These are phyloP conservation scores for Tachina lurida DNA, from an alignment of 2,888 invertebrate genomes.

Conservation along the genomic window DNA sequence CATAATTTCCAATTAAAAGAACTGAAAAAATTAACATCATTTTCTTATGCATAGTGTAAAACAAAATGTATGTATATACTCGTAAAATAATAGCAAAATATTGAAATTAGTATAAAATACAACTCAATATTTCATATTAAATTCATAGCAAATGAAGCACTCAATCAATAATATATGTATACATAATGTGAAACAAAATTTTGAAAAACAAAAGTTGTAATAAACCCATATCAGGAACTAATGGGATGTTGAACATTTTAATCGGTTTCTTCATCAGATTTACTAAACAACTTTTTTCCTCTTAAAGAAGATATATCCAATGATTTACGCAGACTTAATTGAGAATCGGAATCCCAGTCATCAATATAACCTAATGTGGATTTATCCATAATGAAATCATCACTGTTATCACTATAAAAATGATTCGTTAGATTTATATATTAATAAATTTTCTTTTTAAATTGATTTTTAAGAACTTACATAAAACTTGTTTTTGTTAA, in stretches of 20 bases:
- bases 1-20: background rate
- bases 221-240: slow-evolving; percentile 52
- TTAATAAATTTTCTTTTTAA: background rate
- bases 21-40: slow-evolving; percentile 46
- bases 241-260: slow-evolving; percentile 66
- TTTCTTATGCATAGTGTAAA: slow-evolving; percentile 24
- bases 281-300: slow-evolving; percentile 79
- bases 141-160: background rate
- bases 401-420: slow-evolving; percentile 70
- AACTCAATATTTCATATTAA: slow-evolving; percentile 45
- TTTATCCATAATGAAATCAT: slow-evolving; percentile 55
- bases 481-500: slow-evolving; percentile 76
- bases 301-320: slow-evolving; percentile 79
- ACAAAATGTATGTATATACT: background rate
- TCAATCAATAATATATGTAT: background rate
- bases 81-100: background rate
- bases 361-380: slow-evolving; percentile 69
- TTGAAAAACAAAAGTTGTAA: slow-evolving; percentile 6
- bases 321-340: slow-evolving; percentile 72
- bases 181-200: slow-evolving; percentile 37
- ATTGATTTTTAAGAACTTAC: slow-evolving; percentile 61
- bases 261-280: slow-evolving; percentile 77
- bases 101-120: slow-evolving; percentile 27
- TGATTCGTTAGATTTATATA: background rate
- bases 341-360: slow-evolving; percentile 73